A percentile compares a stretch with the other conserved stretches of the same genome.
phyloP scores from a whole-genome alignment of 2,888 invertebrate species.

The Griposia aprilina region DNA sequence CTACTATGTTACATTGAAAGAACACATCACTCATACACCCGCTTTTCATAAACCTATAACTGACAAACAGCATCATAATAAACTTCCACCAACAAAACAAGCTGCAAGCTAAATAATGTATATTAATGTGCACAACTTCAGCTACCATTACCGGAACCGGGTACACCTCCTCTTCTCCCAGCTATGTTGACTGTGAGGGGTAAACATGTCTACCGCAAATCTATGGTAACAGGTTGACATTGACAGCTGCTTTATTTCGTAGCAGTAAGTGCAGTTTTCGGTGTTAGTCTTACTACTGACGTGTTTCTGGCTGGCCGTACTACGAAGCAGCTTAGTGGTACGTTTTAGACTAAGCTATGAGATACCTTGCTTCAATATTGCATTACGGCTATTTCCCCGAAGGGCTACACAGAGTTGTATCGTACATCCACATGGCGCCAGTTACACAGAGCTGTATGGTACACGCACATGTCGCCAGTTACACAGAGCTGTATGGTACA shows the following conservation, averaged over 20 bases:
- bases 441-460: too few species aligned
- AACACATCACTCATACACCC: neutral
- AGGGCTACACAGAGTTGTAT: neutral
- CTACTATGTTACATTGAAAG: neutral
- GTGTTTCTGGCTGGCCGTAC: neutral
- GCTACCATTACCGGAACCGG: constrained; percentile 13
- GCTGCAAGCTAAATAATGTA: constrained; percentile 18
- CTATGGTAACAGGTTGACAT: neutral
- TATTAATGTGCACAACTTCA: constrained; percentile 7
- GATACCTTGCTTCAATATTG: neutral
- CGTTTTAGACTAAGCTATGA: neutral
- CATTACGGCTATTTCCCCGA: neutral
- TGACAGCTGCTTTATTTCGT: neutral
- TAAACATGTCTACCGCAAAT: neutral
- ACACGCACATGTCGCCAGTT: too few species aligned
- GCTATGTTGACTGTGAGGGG: constrained; percentile 13
- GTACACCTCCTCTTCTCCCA: neutral
- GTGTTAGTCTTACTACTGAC: neutral
- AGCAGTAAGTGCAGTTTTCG: neutral
- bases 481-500: neutral
- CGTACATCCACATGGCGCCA: neutral
- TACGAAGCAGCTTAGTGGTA: neutral
- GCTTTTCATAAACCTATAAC: neutral
- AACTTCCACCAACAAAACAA: constrained; percentile 6
- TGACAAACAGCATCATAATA: constrained; percentile 10